Evolutionary conservation across 1,140 invertebrate species (phyloP).

Genomic region (Lepidurus arcticus): DNA sequence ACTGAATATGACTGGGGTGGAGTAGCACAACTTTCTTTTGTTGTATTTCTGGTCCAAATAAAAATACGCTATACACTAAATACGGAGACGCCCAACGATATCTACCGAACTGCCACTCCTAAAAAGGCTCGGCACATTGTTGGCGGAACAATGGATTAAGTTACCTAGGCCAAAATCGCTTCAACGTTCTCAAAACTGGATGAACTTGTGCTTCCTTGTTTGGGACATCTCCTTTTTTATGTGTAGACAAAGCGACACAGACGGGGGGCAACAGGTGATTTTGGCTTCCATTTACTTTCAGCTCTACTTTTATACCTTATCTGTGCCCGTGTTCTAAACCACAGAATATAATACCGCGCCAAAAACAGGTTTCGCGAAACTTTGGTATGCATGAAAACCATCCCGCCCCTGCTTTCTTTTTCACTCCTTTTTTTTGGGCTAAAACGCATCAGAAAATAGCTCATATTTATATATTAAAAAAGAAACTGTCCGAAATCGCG

Average conservation of each 20-base stretch:
- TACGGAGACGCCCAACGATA: conserved; percentile 20
- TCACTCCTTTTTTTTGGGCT: neutral
- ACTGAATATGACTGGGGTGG: neutral
- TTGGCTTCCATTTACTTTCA: neutral
- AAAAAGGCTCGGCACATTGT: conserved; percentile 8
- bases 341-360: neutral
- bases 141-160: neutral
- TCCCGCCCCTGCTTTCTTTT: neutral
- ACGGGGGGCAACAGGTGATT: conserved; percentile 3
- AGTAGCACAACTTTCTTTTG: neutral
- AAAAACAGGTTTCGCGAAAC: neutral
- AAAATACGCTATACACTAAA: neutral
- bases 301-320: neutral
- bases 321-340: neutral
- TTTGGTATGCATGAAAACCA: neutral
- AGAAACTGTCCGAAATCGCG: neutral
- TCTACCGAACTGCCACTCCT: conserved; percentile 20
- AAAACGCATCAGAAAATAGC: no score
- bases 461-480: no score
- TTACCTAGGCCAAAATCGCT: neutral
- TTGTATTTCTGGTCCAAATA: neutral
- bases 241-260: neutral
- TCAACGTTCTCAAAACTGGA: neutral
- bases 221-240: neutral
- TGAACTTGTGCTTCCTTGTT: conserved; percentile 3